Percentiles rank a stretch among this genome's conserved stretches.
Evolutionary conservation across 2,888 invertebrate genomes (phyloP).

Genomic region (Agonopterix alstromeriana): DNA sequence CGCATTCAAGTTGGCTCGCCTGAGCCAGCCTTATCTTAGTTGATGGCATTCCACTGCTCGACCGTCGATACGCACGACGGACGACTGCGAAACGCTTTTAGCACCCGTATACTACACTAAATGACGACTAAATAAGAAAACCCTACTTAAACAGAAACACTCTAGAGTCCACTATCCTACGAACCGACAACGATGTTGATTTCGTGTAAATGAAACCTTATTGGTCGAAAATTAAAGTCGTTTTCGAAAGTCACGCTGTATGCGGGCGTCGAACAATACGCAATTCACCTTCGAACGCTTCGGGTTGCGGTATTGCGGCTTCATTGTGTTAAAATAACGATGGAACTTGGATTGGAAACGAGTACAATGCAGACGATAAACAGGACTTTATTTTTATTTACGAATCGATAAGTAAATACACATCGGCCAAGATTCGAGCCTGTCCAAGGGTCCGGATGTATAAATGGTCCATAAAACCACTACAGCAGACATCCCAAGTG

Average conservation of each 20-base stretch:
- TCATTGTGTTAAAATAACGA: slow-evolving; percentile 74
- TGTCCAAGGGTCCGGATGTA: too few species aligned
- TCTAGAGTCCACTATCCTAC: slow-evolving; percentile 24
- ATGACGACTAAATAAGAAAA: slow-evolving; percentile 19
- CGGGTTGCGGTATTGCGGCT: slow-evolving; percentile 75
- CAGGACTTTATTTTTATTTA: slow-evolving; percentile 45
- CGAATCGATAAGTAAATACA: slow-evolving; percentile 26
- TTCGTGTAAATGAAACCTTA: slow-evolving; percentile 66
- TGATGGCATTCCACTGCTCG: slow-evolving; percentile 71
- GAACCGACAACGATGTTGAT: slow-evolving; percentile 16
- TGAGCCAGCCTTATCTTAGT: slow-evolving; percentile 64
- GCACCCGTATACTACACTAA: slow-evolving; percentile 52
- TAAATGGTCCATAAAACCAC: too few species aligned
- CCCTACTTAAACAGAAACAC: slow-evolving; percentile 19
- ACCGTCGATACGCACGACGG: slow-evolving; percentile 70
- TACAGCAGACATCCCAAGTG: too few species aligned
- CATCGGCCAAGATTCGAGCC: too few species aligned
- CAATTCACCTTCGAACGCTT: slow-evolving; percentile 75
- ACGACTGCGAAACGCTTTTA: slow-evolving; percentile 75
- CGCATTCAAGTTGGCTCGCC: slow-evolving; percentile 37
- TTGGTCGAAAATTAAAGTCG: slow-evolving; percentile 59
- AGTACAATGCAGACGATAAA: slow-evolving; percentile 52
- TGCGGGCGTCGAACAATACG: slow-evolving; percentile 73
- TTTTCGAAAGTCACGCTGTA: slow-evolving; percentile 65
- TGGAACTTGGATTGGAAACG: slow-evolving; percentile 59